These are phyloP conservation scores for Apis cerana DNA, from an alignment of 1,140 invertebrate species.

Conservation along the genomic window DNA sequence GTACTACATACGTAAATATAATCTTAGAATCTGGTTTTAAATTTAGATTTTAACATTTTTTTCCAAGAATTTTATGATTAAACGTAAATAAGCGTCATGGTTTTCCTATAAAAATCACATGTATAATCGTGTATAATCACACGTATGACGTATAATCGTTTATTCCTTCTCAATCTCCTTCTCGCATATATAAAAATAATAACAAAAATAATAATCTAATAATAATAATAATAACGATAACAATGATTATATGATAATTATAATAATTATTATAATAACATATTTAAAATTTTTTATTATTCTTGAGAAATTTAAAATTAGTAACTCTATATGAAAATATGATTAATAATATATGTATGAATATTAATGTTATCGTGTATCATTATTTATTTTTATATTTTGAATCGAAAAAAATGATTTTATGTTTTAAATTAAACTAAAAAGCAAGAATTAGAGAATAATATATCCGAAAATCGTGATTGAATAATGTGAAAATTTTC, in stretches of 20 bases:
- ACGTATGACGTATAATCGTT: neutral
- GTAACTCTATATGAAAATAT: no score
- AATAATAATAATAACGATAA: neutral
- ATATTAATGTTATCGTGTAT: no score
- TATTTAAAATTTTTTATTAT: neutral
- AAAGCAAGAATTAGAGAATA: neutral
- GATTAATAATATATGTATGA: no score
- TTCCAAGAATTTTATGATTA: neutral
- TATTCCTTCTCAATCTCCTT: neutral
- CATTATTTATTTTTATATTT: no score
- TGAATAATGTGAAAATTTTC: neutral
- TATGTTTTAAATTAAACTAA: neutral
- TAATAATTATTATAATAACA: neutral
- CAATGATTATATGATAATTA: neutral
- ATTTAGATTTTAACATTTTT: neutral
- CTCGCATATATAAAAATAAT: neutral
- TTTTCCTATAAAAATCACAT: neutral
- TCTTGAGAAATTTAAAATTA: no score
- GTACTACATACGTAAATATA: neutral
- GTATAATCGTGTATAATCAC: neutral
- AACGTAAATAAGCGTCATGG: neutral
- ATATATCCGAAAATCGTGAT: neutral
- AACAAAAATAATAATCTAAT: neutral
- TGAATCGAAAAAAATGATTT: no score
- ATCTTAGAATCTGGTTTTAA: no score